Percentiles rank a stretch among this genome's conserved stretches.
Evolutionary conservation across 2,113 vertebrate genomes (phyloP).

Genomic region (Redunca redunca): DNA sequence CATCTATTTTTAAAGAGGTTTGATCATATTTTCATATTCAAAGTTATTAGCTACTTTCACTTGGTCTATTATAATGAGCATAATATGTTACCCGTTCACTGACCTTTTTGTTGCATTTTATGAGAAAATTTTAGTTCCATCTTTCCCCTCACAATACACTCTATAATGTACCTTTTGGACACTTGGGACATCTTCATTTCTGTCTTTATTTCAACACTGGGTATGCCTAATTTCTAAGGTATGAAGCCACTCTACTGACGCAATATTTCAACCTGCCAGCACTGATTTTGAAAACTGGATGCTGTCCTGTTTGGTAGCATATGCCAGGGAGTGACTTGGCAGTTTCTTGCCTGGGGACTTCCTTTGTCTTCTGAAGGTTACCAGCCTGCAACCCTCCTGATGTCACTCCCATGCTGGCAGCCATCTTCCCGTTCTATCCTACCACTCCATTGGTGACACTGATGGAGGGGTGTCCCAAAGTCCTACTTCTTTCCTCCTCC

Average conservation of each 20-base stretch:
- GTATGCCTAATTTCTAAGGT: background rate
- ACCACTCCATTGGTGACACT: no score
- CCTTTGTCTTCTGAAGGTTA: background rate
- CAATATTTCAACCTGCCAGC: background rate
- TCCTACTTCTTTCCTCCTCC: background rate
- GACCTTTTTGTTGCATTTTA: background rate
- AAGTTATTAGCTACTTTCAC: background rate
- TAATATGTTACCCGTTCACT: background rate
- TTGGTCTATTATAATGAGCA: background rate
- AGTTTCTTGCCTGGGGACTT: background rate
- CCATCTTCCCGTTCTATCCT: background rate
- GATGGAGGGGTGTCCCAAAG: rapidly evolving
- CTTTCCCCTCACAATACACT: background rate
- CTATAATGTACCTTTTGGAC: background rate
- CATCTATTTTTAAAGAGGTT: background rate
- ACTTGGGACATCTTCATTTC: background rate
- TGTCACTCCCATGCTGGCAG: background rate
- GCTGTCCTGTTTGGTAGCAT: background rate
- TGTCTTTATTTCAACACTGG: background rate
- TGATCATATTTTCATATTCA: background rate
- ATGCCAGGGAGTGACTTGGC: background rate
- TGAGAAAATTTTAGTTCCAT: background rate
- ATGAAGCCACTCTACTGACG: background rate
- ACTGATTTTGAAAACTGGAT: background rate
- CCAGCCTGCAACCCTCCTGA: background rate